phyloP scores from a whole-genome alignment of 1,140 invertebrate species.

The Pachyrhynchus sulphureomaculatus region DNA sequence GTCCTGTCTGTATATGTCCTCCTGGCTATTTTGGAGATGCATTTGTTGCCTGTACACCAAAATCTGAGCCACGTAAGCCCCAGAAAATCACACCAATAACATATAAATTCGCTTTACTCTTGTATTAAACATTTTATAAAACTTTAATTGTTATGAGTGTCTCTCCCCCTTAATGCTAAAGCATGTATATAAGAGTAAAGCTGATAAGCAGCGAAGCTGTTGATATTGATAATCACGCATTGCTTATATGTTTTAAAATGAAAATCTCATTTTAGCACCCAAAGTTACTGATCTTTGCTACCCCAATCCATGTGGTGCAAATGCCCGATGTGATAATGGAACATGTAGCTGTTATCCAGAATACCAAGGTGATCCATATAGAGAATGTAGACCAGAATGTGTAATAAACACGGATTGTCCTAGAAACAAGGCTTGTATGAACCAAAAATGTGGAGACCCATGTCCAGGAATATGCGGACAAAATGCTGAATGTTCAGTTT shows the following conservation, averaged over 20 bases:
- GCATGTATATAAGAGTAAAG: no score
- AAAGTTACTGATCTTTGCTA: conserved; percentile 57
- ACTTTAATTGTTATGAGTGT: no score
- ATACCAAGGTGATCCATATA: conserved; percentile 67
- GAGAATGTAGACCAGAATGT: conserved; percentile 71
- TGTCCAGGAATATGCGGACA: conserved; percentile 73
- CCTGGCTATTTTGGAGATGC: conserved; percentile 62
- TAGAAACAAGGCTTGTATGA: conserved; percentile 64
- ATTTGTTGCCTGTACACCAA: conserved; percentile 59
- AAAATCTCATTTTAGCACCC: conserved; percentile 19
- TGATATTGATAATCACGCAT: no score
- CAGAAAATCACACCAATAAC: neutral
- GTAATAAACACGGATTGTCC: conserved; percentile 67
- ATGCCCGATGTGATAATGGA: conserved; percentile 58
- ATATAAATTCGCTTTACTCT: neutral
- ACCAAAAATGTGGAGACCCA: conserved; percentile 71
- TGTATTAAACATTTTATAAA: neutral
- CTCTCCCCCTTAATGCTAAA: no score
- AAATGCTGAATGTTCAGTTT: conserved; percentile 67
- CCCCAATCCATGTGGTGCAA: conserved; percentile 63
- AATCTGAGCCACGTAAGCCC: conserved; percentile 25
- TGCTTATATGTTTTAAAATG: no score
- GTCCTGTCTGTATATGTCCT: conserved; percentile 63
- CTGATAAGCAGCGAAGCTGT: no score
- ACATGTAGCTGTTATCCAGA: conserved; percentile 66